These are phyloP conservation scores for Nephrotoma appendiculata DNA, from an alignment of 2,888 invertebrate species.

Conservation along the genomic window DNA sequence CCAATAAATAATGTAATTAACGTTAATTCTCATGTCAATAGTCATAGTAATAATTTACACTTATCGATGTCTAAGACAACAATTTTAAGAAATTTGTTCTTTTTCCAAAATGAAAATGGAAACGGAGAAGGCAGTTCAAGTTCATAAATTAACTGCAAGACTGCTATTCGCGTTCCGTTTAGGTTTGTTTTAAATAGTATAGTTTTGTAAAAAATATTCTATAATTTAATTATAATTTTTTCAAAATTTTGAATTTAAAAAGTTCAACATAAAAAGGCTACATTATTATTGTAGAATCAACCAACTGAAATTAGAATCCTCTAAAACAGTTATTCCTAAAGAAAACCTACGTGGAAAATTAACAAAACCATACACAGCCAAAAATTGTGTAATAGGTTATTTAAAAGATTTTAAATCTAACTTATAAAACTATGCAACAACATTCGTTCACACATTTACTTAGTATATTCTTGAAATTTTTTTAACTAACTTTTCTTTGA, in stretches of 20 bases:
- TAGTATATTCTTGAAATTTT: neutral
- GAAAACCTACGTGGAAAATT: neutral
- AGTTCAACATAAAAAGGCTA: neutral
- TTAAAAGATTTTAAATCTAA: neutral
- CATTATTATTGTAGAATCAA: neutral
- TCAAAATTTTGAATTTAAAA: neutral
- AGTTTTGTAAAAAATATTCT: neutral
- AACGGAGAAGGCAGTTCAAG: neutral
- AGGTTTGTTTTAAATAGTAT: neutral
- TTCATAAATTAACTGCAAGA: neutral
- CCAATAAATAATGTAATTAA: neutral
- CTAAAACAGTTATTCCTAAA: neutral
- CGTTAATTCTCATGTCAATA: neutral
- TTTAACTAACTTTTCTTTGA: neutral
- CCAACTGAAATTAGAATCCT: neutral
- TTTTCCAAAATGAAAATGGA: constrained; percentile 9
- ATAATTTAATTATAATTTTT: neutral
- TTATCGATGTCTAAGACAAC: constrained; percentile 16
- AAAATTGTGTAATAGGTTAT: neutral
- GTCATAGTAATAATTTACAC: neutral
- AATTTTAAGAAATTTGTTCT: constrained; percentile 18
- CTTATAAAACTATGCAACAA: neutral
- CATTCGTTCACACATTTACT: neutral
- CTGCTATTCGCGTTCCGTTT: neutral
- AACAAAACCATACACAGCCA: neutral